Evolutionary conservation across 2,797 vertebrate species (phyloP).

Genomic region (Chiroxiphia lanceolata): DNA sequence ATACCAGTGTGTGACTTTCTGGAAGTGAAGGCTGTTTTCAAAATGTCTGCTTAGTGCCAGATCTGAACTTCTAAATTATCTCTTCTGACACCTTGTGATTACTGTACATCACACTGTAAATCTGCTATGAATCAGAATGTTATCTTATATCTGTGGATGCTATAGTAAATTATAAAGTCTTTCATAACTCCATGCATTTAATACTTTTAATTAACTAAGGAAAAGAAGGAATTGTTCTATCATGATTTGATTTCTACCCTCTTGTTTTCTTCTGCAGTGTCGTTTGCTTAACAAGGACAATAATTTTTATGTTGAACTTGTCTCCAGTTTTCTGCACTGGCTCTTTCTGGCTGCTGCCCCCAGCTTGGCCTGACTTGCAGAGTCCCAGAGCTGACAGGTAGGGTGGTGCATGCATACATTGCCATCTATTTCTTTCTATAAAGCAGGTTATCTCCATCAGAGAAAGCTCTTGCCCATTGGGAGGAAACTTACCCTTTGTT

Average conservation of each 20-base stretch:
- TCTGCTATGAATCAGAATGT: neutral
- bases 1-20: constrained; percentile 33
- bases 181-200: neutral
- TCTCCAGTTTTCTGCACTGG: neutral
- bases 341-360: constrained; percentile 31
- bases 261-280: constrained; percentile 28
- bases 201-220: constrained; percentile 32
- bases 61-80: constrained; percentile 32
- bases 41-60: constrained; percentile 39
- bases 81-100: constrained; percentile 62
- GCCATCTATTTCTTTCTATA: neutral
- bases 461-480: neutral
- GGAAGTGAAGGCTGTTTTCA: constrained; percentile 57
- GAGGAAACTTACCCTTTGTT: neutral
- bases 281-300: constrained; percentile 31
- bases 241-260: constrained; percentile 30
- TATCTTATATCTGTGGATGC: neutral
- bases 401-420: neutral
- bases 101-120: constrained; percentile 24
- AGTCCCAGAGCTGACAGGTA: neutral
- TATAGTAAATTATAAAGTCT: constrained; percentile 8
- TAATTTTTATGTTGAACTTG: neutral
- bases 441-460: neutral
- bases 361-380: neutral
- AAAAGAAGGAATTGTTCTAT: neutral